Percentiles rank a stretch among this genome's conserved stretches.
These are phyloP conservation scores for Heliconius himera DNA, from an alignment of 1,140 invertebrate species.

Conservation along the genomic window DNA sequence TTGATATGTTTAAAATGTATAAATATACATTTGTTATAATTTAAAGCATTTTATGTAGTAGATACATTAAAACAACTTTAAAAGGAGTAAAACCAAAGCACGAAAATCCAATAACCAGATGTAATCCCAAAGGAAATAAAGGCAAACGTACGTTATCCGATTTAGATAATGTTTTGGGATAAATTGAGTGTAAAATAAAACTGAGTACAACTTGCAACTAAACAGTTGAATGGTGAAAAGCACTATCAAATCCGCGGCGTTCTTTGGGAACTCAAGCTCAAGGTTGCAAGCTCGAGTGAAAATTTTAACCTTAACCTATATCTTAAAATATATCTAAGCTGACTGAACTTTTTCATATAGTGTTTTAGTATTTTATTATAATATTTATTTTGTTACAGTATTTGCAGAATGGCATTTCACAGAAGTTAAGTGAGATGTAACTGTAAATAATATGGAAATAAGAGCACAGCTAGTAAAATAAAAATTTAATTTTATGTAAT, in stretches of 20 bases:
- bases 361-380: too few species aligned
- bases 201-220: slow-evolving; percentile 48
- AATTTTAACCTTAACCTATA: slow-evolving; percentile 31
- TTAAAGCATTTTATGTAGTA: background rate
- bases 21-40: background rate
- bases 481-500: too few species aligned
- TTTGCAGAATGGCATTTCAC: too few species aligned
- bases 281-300: background rate
- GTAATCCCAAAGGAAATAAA: slow-evolving; percentile 41
- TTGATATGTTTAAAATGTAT: too few species aligned
- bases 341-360: too few species aligned
- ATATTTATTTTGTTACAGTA: too few species aligned
- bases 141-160: slow-evolving; percentile 52
- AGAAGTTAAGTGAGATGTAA: too few species aligned
- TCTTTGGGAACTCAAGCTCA: slow-evolving; percentile 34
- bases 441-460: too few species aligned
- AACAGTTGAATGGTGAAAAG: slow-evolving; percentile 49
- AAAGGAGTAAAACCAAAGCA: slow-evolving; percentile 12
- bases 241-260: slow-evolving; percentile 44
- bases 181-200: slow-evolving; percentile 71
- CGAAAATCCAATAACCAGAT: slow-evolving; percentile 15
- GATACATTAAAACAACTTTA: slow-evolving; percentile 7
- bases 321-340: slow-evolving; percentile 8
- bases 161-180: slow-evolving; percentile 55
- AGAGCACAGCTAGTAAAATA: too few species aligned